Percentiles rank a stretch among this genome's conserved stretches.
Conservation (phyloP, 2,888 invertebrate species). For the Exephanes ischioxanthus region DNA sequence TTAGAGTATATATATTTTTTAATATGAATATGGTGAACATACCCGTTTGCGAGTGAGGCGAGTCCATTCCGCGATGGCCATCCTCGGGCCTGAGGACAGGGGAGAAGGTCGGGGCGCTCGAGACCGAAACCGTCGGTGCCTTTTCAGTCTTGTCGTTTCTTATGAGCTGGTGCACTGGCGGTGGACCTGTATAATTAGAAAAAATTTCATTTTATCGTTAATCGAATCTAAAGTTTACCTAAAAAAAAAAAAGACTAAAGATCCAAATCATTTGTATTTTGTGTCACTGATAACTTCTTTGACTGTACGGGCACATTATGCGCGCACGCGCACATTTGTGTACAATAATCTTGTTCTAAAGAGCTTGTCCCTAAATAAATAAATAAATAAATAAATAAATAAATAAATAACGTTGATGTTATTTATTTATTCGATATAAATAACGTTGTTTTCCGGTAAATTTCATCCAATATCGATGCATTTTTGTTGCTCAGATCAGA, state of each 20-base stretch:
- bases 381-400: too few relatives aligned
- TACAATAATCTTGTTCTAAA: too few relatives aligned
- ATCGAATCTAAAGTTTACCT: neutral
- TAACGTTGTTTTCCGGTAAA: neutral
- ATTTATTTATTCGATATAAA: neutral
- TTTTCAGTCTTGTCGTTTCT: conserved; percentile 85
- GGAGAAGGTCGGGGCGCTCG: conserved; percentile 83
- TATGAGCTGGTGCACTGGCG: conserved; percentile 84
- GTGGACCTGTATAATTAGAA: conserved; percentile 79
- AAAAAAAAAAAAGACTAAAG: neutral
- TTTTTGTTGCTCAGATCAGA: neutral
- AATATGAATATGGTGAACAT: conserved; percentile 71
- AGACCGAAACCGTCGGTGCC: conserved; percentile 83
- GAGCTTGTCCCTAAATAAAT: too few relatives aligned
- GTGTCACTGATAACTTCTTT: neutral
- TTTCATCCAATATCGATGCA: neutral
- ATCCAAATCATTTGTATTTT: neutral
- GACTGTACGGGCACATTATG: too few relatives aligned
- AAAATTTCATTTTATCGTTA: conserved; percentile 18
- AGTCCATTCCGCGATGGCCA: conserved; percentile 83
- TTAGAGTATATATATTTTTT: conserved; percentile 2
- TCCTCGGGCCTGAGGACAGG: conserved; percentile 84
- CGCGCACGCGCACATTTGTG: too few relatives aligned
- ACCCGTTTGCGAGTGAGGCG: conserved; percentile 84
- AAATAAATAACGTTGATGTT: too few relatives aligned